Base-by-base conservation (phyloP, 2,888 invertebrate species). In the Dicroscelio sp. region DNA sequence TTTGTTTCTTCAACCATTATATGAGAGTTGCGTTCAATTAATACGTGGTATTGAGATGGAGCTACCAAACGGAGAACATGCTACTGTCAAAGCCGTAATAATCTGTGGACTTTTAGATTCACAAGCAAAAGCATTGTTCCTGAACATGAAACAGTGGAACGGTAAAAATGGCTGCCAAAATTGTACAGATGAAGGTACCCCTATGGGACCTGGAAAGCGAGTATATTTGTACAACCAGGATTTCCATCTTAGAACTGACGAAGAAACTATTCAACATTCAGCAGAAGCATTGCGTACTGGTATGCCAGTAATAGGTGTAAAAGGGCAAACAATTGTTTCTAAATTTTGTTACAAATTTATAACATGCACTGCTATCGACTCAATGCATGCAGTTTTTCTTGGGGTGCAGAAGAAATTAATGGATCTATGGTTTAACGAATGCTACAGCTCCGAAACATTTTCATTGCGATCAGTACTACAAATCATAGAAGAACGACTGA, bases 81-180 rank as follows among this genome's bases (percentile, higher is more conserved):
- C n/a, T 8, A 60, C 5, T 60, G 27, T 65, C 14, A 31, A 65
- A 65, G 33, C 33, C 12, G 80, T 91, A 20, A 69, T 75, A 43
- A 35, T 86, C 5, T 73, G 80, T 27, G 86, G 88, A 17, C 71
- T 84, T 23, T n/a, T 67, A n/a, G 88, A 92, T 73, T 65, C 83
- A 10, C 92, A 90, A 27, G 90, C 92, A 0, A 86, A 88, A 75
- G 86, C 92, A 23, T 43, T 92, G n/a, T 92, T 90, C 65, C 55
- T 92, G 14, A 58, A 48, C 20, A 80, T 90, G 71, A 82, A 52
- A 38, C 84, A 90, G 27, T 92, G 82, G 35, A 92, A 90, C 85
- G 90, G 92, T 27, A 75, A 48, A 48, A 84, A 67, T 30, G 80
- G 89, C 8, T 60, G 60, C 30, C 60, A 60, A 27, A 60, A 60